Conservation (phyloP, 1,140 invertebrate genomes). For the Eupeodes corollae region DNA sequence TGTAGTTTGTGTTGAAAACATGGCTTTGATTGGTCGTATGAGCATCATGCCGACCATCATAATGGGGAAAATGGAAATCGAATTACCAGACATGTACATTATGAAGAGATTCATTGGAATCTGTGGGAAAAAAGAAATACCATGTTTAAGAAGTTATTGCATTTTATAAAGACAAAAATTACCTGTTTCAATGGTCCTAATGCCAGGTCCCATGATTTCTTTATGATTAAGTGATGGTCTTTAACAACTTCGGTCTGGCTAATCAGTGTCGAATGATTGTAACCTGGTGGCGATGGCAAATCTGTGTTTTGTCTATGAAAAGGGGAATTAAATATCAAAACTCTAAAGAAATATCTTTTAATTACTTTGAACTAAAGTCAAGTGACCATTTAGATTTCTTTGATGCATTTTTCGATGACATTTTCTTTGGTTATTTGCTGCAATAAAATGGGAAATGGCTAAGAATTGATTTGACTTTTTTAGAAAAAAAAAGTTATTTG, state of each 20-base stretch:
- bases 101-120: conserved; percentile 98
- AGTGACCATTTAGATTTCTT: conserved; percentile 33
- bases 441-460: too few relatives aligned
- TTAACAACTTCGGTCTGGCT: conserved; percentile 62
- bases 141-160: neutral
- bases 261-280: conserved; percentile 56
- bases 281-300: conserved; percentile 71
- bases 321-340: conserved; percentile 1
- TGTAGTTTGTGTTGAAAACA: conserved; percentile 80
- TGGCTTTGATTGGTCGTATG: conserved; percentile 86
- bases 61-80: conserved; percentile 99
- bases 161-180: too few relatives aligned
- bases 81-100: conserved; percentile 99
- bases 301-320: conserved; percentile 35
- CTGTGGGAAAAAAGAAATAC: conserved; percentile 16
- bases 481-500: too few relatives aligned
- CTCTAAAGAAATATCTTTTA: neutral
- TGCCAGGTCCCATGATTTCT: conserved; percentile 96
- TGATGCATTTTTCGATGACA: conserved; percentile 27
- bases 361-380: conserved; percentile 28
- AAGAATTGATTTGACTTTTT: too few relatives aligned
- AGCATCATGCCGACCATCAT: conserved; percentile 99
- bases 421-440: conserved; percentile 8
- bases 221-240: conserved; percentile 73
- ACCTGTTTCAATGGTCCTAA: conserved; percentile 83